A percentile compares a stretch with the other conserved stretches of the same genome.
Evolutionary conservation across 2,113 vertebrate species (phyloP).

Genomic region (Catharus fuscescens): DNA sequence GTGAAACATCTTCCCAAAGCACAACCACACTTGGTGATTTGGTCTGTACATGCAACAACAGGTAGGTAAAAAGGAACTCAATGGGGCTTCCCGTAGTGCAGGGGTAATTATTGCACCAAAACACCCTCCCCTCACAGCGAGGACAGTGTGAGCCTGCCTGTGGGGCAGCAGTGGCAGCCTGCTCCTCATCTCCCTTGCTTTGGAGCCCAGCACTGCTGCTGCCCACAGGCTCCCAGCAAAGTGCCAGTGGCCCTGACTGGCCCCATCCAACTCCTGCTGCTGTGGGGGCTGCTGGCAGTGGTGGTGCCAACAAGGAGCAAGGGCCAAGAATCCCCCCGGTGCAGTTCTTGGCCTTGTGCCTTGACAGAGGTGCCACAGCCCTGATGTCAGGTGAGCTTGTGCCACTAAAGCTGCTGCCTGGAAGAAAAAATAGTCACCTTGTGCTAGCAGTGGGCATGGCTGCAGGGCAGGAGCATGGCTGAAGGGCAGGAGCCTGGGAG

Average conservation of each 20-base stretch:
- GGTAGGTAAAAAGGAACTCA: slow-evolving; percentile 29
- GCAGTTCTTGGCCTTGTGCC: neutral
- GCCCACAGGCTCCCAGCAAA: neutral
- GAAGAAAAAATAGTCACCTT: neutral
- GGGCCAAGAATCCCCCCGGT: neutral
- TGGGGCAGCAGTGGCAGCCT: neutral
- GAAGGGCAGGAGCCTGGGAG: neutral
- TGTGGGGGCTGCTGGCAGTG: neutral
- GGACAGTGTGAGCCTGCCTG: neutral
- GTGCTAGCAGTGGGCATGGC: neutral
- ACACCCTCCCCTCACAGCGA: slow-evolving; percentile 17
- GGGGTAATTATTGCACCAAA: slow-evolving; percentile 59
- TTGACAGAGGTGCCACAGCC: neutral
- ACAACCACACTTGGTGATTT: slow-evolving; percentile 26
- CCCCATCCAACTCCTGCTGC: neutral
- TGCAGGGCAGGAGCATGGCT: neutral
- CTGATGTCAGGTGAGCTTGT: neutral
- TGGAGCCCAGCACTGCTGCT: neutral
- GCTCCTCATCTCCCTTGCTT: neutral
- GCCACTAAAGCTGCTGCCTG: neutral
- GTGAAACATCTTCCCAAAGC: slow-evolving; percentile 16
- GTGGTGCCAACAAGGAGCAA: neutral
- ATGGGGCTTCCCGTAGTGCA: slow-evolving; percentile 36
- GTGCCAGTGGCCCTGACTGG: neutral
- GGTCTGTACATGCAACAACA: slow-evolving; percentile 57